phyloP scores from a whole-genome alignment of 2,888 invertebrate genomes.

The Drosophila bunnanda region DNA sequence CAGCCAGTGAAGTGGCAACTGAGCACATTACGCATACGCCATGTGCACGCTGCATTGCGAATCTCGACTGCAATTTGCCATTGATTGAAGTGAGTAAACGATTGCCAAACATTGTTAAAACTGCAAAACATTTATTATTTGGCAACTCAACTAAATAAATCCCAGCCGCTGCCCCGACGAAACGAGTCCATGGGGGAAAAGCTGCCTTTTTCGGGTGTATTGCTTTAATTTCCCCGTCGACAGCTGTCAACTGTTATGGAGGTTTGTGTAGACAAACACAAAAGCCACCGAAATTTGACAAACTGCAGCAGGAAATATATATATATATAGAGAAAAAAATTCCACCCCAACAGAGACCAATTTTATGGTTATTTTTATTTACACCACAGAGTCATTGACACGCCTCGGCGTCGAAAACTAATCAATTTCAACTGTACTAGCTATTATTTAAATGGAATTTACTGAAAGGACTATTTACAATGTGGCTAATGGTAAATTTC shows the following conservation, averaged over 20 bases:
- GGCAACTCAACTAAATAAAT: constrained; percentile 12
- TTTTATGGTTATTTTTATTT: constrained; percentile 37
- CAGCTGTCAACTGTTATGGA: constrained; percentile 18
- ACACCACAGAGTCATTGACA: constrained; percentile 35
- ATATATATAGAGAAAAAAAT: not conserved
- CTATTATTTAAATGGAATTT: not conserved
- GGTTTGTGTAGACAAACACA: constrained; percentile 16
- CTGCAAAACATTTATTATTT: constrained; percentile 24
- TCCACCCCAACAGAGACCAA: not conserved
- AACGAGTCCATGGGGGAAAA: constrained; percentile 18
- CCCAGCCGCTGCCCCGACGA: not conserved
- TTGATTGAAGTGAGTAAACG: constrained; percentile 38
- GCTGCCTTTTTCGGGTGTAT: constrained; percentile 6
- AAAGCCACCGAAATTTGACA: constrained; percentile 26
- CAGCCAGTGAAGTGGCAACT: not conserved
- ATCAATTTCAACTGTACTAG: not conserved
- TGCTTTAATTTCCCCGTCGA: constrained; percentile 20
- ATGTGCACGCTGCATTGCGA: constrained; percentile 15
- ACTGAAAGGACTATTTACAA: not conserved
- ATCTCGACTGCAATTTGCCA: constrained; percentile 37
- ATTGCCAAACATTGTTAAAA: constrained; percentile 40
- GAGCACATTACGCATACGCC: constrained; percentile 33
- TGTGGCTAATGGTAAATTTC: too few species aligned
- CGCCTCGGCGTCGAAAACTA: constrained; percentile 1
- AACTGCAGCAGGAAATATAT: constrained; percentile 4